Evolutionary conservation across 2,113 vertebrate species (phyloP).

Genomic region (Taurulus bubalis): DNA sequence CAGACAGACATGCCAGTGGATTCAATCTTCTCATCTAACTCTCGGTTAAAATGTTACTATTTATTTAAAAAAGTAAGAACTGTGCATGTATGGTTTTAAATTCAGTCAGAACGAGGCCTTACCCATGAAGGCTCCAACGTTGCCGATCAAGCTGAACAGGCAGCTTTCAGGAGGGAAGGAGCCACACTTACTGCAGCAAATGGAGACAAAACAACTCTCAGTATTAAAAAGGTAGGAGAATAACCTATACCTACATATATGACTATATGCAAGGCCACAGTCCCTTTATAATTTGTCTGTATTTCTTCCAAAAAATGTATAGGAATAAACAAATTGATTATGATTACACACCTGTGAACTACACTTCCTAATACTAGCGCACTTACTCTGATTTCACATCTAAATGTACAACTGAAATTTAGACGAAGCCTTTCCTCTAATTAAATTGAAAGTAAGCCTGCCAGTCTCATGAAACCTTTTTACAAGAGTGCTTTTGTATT

Average conservation of each 20-base stretch:
- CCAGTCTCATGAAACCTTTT: slow-evolving; percentile 27
- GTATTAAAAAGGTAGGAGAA: not conserved
- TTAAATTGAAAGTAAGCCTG: not conserved
- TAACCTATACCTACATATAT: not conserved
- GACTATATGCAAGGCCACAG: no score
- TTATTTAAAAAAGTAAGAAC: not conserved
- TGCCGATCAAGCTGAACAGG: slow-evolving; percentile 94
- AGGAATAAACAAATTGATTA: not conserved
- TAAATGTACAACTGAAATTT: not conserved
- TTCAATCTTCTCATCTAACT: not conserved
- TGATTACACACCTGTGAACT: not conserved
- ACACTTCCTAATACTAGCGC: not conserved
- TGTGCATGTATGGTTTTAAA: not conserved
- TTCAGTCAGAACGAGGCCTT: slow-evolving; percentile 54
- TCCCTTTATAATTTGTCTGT: not conserved
- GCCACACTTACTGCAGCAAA: slow-evolving; percentile 89
- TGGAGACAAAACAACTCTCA: slow-evolving; percentile 11
- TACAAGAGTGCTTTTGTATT: slow-evolving; percentile 51
- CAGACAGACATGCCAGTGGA: not conserved
- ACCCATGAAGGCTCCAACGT: slow-evolving; percentile 95
- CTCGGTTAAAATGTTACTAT: not conserved
- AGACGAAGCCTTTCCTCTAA: not conserved
- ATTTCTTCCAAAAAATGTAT: not conserved
- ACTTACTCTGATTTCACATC: not conserved
- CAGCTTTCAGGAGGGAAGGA: slow-evolving; percentile 94